Percentiles rank a stretch among this genome's conserved stretches.
Evolutionary conservation across 2,113 vertebrate genomes (phyloP).

Genomic region (Saccopteryx leptura): DNA sequence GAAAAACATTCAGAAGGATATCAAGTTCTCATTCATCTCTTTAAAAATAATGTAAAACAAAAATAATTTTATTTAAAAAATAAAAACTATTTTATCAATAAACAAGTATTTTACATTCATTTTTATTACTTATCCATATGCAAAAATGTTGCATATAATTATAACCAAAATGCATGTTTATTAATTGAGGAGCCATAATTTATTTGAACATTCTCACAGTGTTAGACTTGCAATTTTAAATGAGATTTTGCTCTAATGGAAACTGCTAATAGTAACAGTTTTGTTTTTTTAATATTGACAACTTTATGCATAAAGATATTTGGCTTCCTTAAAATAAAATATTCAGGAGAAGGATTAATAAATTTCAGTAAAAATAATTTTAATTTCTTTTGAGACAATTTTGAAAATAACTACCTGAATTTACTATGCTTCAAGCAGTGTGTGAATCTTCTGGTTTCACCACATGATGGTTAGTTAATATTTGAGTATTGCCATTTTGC

Average conservation of each 20-base stretch:
- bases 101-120: neutral
- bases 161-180: neutral
- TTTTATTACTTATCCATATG: neutral
- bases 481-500: neutral
- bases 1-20: neutral
- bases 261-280: neutral
- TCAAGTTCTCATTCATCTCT: neutral
- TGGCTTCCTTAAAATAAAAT: neutral
- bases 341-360: neutral
- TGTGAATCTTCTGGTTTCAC: neutral
- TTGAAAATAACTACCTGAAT: neutral
- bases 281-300: neutral
- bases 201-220: neutral
- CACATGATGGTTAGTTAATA: neutral
- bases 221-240: neutral
- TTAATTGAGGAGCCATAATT: constrained; percentile 3
- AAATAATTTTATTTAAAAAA: neutral
- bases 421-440: neutral
- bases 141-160: neutral
- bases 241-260: neutral
- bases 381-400: neutral
- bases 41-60: neutral
- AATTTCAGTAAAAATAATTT: neutral
- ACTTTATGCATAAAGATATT: neutral
- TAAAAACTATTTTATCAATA: neutral